These are phyloP conservation scores for Sakesphorus luctuosus DNA, from an alignment of 2,113 vertebrate species.

Conservation along the genomic window DNA sequence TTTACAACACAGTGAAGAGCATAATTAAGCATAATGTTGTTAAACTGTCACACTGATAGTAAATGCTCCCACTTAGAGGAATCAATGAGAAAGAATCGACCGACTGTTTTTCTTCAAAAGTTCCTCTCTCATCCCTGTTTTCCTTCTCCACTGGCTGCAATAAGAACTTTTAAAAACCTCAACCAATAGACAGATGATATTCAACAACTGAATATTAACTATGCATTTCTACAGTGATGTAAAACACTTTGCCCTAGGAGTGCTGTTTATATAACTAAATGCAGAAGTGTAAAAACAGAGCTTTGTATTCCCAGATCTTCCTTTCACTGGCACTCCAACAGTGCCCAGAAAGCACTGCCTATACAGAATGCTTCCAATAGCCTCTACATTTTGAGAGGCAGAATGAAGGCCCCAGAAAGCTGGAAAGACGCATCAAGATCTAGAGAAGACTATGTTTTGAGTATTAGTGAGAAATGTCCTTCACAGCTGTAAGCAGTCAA, in stretches of 20 bases:
- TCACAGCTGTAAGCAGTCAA: not conserved
- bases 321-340: not conserved
- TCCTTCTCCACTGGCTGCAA: not conserved
- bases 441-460: not conserved
- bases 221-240: not conserved
- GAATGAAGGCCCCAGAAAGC: not conserved
- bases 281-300: not conserved
- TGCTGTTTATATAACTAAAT: not conserved
- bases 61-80: not conserved
- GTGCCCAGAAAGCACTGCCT: not conserved
- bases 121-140: not conserved
- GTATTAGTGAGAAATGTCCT: not conserved
- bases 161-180: not conserved
- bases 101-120: not conserved
- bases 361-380: not conserved
- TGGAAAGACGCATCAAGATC: not conserved
- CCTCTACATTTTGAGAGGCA: not conserved
- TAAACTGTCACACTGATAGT: not conserved
- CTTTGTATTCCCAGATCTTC: not conserved
- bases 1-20: not conserved
- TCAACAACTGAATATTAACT: not conserved
- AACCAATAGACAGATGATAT: not conserved
- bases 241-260: not conserved
- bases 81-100: not conserved
- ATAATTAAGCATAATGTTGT: not conserved